Base-by-base conservation (phyloP, 2,888 invertebrate species). In the Prosapia bicincta region DNA sequence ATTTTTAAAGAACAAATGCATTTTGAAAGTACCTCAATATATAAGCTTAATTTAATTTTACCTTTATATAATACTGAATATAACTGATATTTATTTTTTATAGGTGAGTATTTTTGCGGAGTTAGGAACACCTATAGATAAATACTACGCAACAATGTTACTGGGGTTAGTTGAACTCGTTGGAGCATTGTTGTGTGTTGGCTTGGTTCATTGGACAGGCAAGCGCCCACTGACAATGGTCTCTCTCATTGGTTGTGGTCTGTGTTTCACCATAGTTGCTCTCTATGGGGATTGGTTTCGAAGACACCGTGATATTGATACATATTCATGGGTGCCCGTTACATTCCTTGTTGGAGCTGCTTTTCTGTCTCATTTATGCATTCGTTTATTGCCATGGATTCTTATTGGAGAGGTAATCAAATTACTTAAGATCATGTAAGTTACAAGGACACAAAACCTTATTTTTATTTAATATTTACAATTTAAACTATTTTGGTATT, bases 361-460 rank as follows among this genome's bases (percentile, higher is more conserved):
- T 0, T 89, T 93, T 80, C 85, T 92, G 66, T 88, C 92, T 0
- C 92, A 93, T 81, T 85, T 89, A 2, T 90, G 91, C 0, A 91
- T 94, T 68, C 86, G 93, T 72, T 85, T 92, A 78, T 84, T 95
- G 67, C 93, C 94, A 0, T 95, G 94, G 94, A 89, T 95, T 78
- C 86, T 94, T 13, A 91, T 92, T 65, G 93, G 93, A 9, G 94
- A 95, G 85, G 91, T 93, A 78, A 81, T n/a, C n/a, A n/a, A n/a
- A n/a, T n/a, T n/a, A n/a, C n/a, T n/a, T n/a, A n/a, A n/a, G n/a
- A n/a, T n/a, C n/a, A n/a, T n/a, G n/a, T n/a, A n/a, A n/a, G n/a
- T n/a, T n/a, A n/a, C n/a, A n/a, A n/a, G n/a, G n/a, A n/a, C n/a
- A n/a, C n/a, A n/a, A n/a, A n/a, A n/a, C n/a, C n/a, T n/a, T n/a